phyloP scores from a whole-genome alignment of 2,797 vertebrate genomes.

The Chanos chanos region DNA sequence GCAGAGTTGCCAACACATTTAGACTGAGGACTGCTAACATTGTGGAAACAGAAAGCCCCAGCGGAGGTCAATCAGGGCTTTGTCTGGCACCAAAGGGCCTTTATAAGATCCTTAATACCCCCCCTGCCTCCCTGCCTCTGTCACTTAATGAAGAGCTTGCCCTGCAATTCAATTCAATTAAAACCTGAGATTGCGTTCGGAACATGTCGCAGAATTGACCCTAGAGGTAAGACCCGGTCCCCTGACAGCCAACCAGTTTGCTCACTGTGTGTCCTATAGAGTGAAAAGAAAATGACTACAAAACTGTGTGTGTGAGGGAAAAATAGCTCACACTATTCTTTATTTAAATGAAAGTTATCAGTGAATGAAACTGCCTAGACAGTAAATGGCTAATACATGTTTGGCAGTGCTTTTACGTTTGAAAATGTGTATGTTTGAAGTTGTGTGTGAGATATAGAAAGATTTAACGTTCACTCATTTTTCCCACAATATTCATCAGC shows the following conservation, averaged over 20 bases:
- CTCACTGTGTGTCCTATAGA: background rate
- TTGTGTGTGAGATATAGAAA: no score
- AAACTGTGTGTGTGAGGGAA: background rate
- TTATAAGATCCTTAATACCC: slow-evolving; percentile 38
- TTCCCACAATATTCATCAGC: no score
- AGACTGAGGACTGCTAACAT: background rate
- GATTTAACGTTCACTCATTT: no score
- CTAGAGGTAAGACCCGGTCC: background rate
- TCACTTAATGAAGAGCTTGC: slow-evolving; percentile 63
- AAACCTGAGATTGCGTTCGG: background rate
- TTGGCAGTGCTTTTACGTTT: no score
- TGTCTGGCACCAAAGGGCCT: slow-evolving; percentile 41
- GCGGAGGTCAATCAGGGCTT: slow-evolving; percentile 42
- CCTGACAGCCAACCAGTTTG: background rate
- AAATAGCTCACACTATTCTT: no score
- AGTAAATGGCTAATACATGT: no score
- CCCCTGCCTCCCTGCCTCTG: slow-evolving; percentile 45
- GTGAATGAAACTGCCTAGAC: no score
- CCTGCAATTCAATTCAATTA: slow-evolving; percentile 53
- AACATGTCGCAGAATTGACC: background rate
- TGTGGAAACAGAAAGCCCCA: slow-evolving; percentile 19
- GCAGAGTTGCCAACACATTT: background rate
- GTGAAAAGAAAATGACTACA: no score
- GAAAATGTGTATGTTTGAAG: no score
- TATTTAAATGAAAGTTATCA: no score